Base-by-base conservation (phyloP, 1,140 invertebrate species). In the Zaprionus gabonicus region DNA sequence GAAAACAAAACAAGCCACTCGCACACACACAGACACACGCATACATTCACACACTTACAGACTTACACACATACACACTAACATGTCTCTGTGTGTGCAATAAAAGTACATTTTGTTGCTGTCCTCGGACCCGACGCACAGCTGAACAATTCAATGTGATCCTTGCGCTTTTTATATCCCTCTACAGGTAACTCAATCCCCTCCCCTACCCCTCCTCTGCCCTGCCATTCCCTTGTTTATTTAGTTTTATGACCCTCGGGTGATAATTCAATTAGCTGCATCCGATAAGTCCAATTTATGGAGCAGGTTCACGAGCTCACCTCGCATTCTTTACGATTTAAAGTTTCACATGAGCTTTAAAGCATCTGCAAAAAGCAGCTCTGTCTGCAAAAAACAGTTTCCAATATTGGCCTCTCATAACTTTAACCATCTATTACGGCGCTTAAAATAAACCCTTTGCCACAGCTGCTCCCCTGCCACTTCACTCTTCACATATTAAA, bases 231-330 rank as follows among this genome's bases (percentile, higher is more conserved):
- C 9, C 23, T 6, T 15, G 46, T 51, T 57, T 66, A 51, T 76
- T 64, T 69, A 82, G 71, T 59, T 58, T 67, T 44, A 59, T 53
- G 17, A 74, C 77, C 70, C 55, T 38, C 49, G 64, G 67, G 56
- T 63, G 70, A 80, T 83, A 88, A 83, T 88, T 87, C 74, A 87
- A 83, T 88, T 81, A 83, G 74, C 70, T 81, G 58, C 57, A 44
- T 59, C 69, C 66, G 66, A 74, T 79, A 84, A 81, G 66, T 66
- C 63, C 60, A 64, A 73, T 80, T 82, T 87, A 81, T 87, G 70
- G 31, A 20, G 51, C n/a, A 15, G 46, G 23, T 25, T 49, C n/a
- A 27, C 49, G 15, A 46, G 13, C 59, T 64, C 46, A 68, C 36
- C 59, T 49, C 27, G 1, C 46, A 51, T 51, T 51, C 20, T 4